Percentiles rank a stretch among this genome's conserved stretches.
Conservation (phyloP, 2,888 invertebrate genomes). For the Adelognathus sp. region DNA sequence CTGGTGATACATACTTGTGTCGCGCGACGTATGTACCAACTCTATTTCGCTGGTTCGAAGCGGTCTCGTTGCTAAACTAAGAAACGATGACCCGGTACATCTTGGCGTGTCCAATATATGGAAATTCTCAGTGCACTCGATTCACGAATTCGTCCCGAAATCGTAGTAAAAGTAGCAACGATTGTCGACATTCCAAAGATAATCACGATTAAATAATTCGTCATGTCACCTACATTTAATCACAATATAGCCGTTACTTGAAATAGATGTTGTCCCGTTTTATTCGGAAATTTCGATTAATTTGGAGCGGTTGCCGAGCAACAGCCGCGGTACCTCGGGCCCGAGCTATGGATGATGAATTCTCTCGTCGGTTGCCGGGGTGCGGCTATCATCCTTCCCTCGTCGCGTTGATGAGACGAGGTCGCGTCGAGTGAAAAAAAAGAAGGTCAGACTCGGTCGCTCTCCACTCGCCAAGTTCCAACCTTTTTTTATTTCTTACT, state of each 20-base stretch:
- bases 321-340: too few species aligned
- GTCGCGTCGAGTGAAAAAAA: conserved; percentile 9
- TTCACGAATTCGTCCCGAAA: background rate
- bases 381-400: conserved; percentile 12
- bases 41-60: conserved; percentile 2
- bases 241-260: background rate
- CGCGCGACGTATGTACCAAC: conserved; percentile 46
- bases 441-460: conserved; percentile 13
- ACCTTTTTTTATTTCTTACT: background rate
- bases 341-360: background rate
- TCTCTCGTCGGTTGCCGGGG: conserved; percentile 6
- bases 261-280: background rate
- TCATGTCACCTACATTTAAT: background rate
- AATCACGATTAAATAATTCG: too few species aligned
- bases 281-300: background rate
- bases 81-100: background rate
- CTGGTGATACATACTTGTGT: conserved; percentile 14
- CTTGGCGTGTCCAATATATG: too few species aligned
- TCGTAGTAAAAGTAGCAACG: too few species aligned
- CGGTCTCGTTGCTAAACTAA: background rate
- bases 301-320: background rate
- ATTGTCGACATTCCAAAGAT: too few species aligned
- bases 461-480: background rate
- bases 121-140: too few species aligned
- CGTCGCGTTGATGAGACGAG: background rate